phyloP scores from a whole-genome alignment of 2,797 vertebrate genomes.

The Tachyglossus aculeatus region DNA sequence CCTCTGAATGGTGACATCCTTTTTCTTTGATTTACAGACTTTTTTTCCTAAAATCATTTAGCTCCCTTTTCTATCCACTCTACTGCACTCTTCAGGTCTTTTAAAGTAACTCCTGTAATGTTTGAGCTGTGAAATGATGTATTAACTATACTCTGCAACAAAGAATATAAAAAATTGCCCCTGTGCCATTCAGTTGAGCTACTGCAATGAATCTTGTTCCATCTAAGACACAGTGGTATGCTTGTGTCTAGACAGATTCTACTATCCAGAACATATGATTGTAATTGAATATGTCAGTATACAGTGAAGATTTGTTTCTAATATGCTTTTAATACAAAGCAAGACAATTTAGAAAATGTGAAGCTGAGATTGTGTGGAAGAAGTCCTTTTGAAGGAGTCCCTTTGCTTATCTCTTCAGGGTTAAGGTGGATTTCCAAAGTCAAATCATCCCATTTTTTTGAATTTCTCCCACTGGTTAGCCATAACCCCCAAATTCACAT shows the following conservation, averaged over 20 bases:
- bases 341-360: conserved; percentile 21
- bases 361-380: conserved; percentile 46
- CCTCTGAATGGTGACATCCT: too few species aligned
- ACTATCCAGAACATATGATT: conserved; percentile 37
- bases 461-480: conserved; percentile 65
- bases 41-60: neutral
- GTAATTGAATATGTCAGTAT: conserved; percentile 61
- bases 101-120: conserved; percentile 23
- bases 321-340: conserved; percentile 53
- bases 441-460: conserved; percentile 67
- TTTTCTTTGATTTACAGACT: too few species aligned
- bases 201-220: conserved; percentile 35
- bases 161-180: conserved; percentile 18
- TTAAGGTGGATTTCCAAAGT: conserved; percentile 69
- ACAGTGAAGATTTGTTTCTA: conserved; percentile 43
- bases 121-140: conserved; percentile 41
- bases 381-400: conserved; percentile 50
- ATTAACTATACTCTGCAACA: conserved; percentile 20
- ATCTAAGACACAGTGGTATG: conserved; percentile 60
- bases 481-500: conserved; percentile 54
- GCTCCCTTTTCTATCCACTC: conserved; percentile 19
- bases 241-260: conserved; percentile 60
- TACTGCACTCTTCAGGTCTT: neutral
- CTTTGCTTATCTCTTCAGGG: conserved; percentile 49
- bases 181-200: conserved; percentile 9